These are phyloP conservation scores for Pteronotus mesoamericanus DNA, from an alignment of 2,797 vertebrate genomes.

Conservation along the genomic window DNA sequence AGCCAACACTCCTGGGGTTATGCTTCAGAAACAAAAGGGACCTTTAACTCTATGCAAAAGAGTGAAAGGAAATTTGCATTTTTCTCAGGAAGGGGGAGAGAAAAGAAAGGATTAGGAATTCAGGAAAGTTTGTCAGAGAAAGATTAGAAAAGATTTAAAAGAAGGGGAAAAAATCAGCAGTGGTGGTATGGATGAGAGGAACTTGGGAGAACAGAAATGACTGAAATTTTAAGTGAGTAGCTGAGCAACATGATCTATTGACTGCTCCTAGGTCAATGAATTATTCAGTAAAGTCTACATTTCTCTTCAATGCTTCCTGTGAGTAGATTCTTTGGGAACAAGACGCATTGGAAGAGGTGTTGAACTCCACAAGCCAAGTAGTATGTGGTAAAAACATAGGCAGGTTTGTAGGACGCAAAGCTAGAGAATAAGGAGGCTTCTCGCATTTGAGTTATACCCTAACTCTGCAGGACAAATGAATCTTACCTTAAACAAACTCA, in stretches of 20 bases:
- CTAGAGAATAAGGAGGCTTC: not conserved
- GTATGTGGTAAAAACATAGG: not conserved
- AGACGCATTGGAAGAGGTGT: not conserved
- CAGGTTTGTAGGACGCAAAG: not conserved
- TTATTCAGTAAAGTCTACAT: not conserved
- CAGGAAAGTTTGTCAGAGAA: not conserved
- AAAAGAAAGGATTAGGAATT: not conserved
- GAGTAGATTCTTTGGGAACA: not conserved
- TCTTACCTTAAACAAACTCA: not conserved
- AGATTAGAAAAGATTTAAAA: not conserved
- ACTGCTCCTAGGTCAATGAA: not conserved
- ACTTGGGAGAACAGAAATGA: not conserved
- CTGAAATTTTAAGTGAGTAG: not conserved
- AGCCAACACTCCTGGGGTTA: not conserved
- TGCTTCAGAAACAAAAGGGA: not conserved
- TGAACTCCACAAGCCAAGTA: not conserved
- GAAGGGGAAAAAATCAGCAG: not conserved
- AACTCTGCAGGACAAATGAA: not conserved
- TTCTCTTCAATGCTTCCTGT: not conserved
- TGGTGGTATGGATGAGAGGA: not conserved
- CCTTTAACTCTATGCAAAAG: not conserved
- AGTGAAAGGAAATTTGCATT: not conserved
- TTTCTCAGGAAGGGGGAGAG: not conserved
- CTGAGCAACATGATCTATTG: not conserved
- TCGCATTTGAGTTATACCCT: not conserved